A percentile compares a stretch with the other conserved stretches of the same genome.
phyloP scores from a whole-genome alignment of 2,888 invertebrate genomes.

The Trilocha varians region DNA sequence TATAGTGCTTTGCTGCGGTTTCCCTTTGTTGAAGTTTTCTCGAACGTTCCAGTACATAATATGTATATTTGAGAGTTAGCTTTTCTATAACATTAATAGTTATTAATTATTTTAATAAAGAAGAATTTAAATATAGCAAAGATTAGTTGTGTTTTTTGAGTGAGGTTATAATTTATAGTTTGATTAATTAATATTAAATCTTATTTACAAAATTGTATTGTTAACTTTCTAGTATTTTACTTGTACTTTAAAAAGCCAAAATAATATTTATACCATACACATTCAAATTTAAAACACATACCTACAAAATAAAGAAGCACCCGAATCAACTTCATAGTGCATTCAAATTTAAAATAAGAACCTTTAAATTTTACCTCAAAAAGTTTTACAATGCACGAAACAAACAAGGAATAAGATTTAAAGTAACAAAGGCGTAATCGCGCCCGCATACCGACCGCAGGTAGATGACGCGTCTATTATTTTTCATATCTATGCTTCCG shows the following conservation, averaged over 20 bases:
- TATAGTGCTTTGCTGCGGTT: conserved; percentile 6
- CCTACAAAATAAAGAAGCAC: neutral
- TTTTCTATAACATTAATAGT: neutral
- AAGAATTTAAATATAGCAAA: neutral
- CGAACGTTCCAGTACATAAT: neutral
- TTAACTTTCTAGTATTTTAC: too few relatives aligned
- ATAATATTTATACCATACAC: too few relatives aligned
- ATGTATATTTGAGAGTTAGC: neutral
- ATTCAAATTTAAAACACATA: neutral
- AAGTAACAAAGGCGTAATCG: conserved; percentile 35
- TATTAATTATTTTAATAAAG: neutral
- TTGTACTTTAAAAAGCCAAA: too few relatives aligned
- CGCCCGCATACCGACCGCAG: conserved; percentile 31
- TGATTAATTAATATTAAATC: too few relatives aligned
- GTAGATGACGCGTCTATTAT: conserved; percentile 46
- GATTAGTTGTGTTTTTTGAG: neutral
- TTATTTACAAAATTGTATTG: too few relatives aligned
- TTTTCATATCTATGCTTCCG: conserved; percentile 57
- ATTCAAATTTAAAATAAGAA: too few relatives aligned
- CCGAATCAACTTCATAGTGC: neutral
- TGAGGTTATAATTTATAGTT: too few relatives aligned
- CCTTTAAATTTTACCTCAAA: conserved; percentile 17
- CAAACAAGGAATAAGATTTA: conserved; percentile 23
- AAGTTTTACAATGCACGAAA: conserved; percentile 1
- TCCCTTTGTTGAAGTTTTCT: neutral